Base-by-base conservation (phyloP, 2,797 vertebrate species). In the Hylomyscus alleni region DNA sequence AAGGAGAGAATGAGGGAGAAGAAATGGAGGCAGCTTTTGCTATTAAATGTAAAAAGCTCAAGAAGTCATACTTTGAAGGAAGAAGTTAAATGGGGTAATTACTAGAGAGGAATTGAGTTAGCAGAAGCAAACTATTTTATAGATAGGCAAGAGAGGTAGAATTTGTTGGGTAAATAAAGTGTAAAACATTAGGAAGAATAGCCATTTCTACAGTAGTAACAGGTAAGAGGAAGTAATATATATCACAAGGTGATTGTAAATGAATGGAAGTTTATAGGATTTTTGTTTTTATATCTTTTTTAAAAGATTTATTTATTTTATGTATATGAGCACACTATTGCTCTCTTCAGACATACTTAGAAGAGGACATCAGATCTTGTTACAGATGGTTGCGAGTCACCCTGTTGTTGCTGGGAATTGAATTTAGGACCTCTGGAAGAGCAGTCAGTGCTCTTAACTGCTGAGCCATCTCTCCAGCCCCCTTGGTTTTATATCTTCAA, bases 61-160 rank as follows among this genome's bases (percentile, higher is more conserved):
- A 58, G 54, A 89, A 58, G 26, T 37, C 44, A 22, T 50, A 86
- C 75, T 87, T 88, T 62, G 73, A 94, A 94, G 72, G 40, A 96
- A 92, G 47, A 93, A 50, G 75, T 54, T 85, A 81, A 81, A 31
- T 89, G 50, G 20, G 11, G 12, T 26, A 80, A n/a, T 78, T 80
- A 58, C 20, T 67, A 50, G 73, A 85, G 52, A 75, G 44, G 7
- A 89, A 80, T 1, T 91, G 54, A 4, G 24, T 84, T 69, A 89
- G 56, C 54, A 91, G 54, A 83, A 62, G 19, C 6, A 52, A 22
- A n/a, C 26, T 9, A 37, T 67, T 89, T 78, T 31, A 34, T 93
- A 93, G n/a, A 78, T 76, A 85, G 85, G 34, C 12, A 90, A 89
- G 34, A 81, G 10, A 11, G 10, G 60, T 75, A 12, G 14, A 85